Conservation (phyloP, 2,888 invertebrate species). For the Papilio demoleus region DNA sequence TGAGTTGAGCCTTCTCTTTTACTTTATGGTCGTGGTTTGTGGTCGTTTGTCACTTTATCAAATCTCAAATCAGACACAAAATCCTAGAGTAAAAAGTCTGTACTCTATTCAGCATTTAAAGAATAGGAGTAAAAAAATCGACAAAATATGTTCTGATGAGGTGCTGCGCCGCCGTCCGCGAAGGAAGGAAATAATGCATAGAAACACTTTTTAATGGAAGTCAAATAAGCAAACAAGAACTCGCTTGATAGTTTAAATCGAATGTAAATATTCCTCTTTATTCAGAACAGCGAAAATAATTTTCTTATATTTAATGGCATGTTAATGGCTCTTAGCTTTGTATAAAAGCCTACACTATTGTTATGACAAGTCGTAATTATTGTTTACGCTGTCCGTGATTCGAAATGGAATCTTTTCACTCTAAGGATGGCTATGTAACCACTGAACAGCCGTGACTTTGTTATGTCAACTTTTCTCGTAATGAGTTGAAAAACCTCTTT, state of each 20-base stretch:
- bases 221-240: too few relatives aligned
- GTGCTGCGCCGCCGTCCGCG: too few relatives aligned
- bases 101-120: neutral
- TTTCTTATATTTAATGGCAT: too few relatives aligned
- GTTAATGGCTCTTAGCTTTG: neutral
- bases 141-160: too few relatives aligned
- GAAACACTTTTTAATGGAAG: neutral
- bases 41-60: neutral
- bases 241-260: too few relatives aligned
- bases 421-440: neutral
- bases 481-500: neutral
- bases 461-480: neutral
- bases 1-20: neutral
- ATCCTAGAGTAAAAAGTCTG: neutral
- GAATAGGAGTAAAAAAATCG: neutral
- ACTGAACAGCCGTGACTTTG: neutral
- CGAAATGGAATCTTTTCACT: neutral
- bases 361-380: neutral
- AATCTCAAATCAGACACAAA: neutral
- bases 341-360: neutral
- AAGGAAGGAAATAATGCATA: neutral
- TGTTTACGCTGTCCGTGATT: neutral
- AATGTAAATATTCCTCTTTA: too few relatives aligned
- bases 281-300: too few relatives aligned
- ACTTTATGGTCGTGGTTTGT: slow-evolving; percentile 9